phyloP scores from a whole-genome alignment of 2,797 vertebrate genomes.

The Eospalax fontanierii region DNA sequence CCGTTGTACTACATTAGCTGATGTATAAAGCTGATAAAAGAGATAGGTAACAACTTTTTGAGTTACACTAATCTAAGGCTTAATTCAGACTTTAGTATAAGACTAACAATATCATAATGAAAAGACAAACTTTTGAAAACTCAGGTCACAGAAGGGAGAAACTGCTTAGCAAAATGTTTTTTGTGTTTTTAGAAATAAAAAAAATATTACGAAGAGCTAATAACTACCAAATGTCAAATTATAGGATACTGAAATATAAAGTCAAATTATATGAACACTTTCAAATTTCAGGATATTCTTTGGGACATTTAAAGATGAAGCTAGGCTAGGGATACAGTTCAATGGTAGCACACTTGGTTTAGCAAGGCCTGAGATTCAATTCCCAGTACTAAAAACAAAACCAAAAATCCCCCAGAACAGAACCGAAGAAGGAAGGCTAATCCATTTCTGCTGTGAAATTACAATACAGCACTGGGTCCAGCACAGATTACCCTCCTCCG shows the following conservation, averaged over 20 bases:
- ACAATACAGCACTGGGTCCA: conserved; percentile 18
- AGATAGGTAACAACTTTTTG: conserved; percentile 9
- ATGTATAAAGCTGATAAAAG: background rate
- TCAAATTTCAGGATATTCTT: conserved; percentile 22
- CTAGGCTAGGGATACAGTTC: background rate
- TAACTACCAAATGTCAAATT: conserved; percentile 30
- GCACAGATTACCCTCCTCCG: conserved; percentile 47
- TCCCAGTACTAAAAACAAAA: background rate
- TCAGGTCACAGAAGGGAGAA: conserved; percentile 13
- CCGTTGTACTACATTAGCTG: background rate
- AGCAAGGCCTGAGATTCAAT: background rate
- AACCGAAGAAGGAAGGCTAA: background rate
- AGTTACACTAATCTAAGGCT: background rate
- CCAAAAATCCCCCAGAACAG: background rate
- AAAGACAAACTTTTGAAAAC: conserved; percentile 62
- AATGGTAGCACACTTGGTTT: background rate
- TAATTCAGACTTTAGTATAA: conserved; percentile 48
- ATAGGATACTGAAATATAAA: conserved; percentile 38
- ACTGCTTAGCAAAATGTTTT: conserved; percentile 51
- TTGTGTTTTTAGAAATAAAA: conserved; percentile 61
- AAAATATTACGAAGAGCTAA: conserved; percentile 48
- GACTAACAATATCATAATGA: background rate
- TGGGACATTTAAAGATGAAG: conserved; percentile 5
- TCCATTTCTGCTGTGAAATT: conserved; percentile 52
- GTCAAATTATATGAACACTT: conserved; percentile 17